Evolutionary conservation across 2,113 vertebrate genomes (phyloP), one percentile per base, ranked within the genome.

Genomic region (Rhinolophus sinicus): DNA sequence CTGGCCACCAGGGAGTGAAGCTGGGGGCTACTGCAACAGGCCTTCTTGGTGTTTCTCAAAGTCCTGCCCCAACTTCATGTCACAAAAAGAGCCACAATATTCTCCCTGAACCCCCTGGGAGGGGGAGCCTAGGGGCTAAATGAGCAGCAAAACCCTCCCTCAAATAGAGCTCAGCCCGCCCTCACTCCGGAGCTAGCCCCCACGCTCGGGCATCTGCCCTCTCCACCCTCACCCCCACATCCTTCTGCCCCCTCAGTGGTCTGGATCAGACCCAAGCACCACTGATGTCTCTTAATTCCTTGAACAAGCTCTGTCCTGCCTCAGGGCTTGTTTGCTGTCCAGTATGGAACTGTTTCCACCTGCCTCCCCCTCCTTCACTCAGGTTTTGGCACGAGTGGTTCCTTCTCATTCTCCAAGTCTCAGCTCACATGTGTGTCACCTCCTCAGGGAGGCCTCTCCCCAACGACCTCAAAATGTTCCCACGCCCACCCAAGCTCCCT

Each of bases 361-460:
- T 47, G 38, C 40, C 62, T 38, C 64, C 33, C 6, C 2, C 1
- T 3, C 40, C 40, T 30, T 28, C 44, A 50, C 54, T 52, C 54
- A 54, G 38, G 9, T 38, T 33, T 19, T 58, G 40, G 24, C 5
- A 7, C 40, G 62, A n/a, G 38, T 19, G 35, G 76, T 28, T 47
- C 19, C 19, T 50, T 67, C 47, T 62, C n/a, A 15, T 52, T 50
- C 56, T 75, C 6, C 40, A 52, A 33, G 38, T 21, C 94, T 67
- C 69, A 58, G 67, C 33, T 75, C 44, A n/a, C 5, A 2, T 0
- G 26, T 28, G 15, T 0, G 12, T 40, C 8, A 10, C 26, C 19
- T 90, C 52, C 80, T 33, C 1, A 0, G 60, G 13, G 72, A n/a
- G 10, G 21, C n/a, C 80, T 56, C 26, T 47, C 40, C 64, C 33